Conservation (phyloP, 2,888 invertebrate genomes). For the Napeogenes inachia region DNA sequence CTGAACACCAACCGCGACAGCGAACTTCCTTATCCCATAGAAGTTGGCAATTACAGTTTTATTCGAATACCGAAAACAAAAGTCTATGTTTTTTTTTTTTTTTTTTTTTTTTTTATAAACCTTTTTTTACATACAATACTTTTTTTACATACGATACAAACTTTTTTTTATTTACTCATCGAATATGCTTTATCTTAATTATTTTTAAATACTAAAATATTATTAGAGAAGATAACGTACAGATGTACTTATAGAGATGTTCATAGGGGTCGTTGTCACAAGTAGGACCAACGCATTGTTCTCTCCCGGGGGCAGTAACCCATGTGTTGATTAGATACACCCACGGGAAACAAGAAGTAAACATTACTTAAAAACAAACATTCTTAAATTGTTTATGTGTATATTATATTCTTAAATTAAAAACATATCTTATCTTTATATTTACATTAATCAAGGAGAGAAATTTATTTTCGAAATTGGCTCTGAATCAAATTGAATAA, state of each 20-base stretch:
- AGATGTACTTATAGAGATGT: slow-evolving; percentile 31
- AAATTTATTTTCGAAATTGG: too few species aligned
- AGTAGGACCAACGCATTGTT: slow-evolving; percentile 73
- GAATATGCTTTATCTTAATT: slow-evolving; percentile 11
- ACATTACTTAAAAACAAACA: slow-evolving; percentile 40
- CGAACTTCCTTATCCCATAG: slow-evolving; percentile 49
- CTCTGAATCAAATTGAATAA: too few species aligned
- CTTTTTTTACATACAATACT: too few species aligned
- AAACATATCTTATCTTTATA: too few species aligned
- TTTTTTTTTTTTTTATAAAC: too few species aligned
- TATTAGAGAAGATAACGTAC: slow-evolving; percentile 1
- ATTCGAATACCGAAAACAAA: neutral
- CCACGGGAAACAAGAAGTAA: slow-evolving; percentile 46
- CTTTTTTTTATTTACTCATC: neutral
- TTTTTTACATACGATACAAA: too few species aligned
- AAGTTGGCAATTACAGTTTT: slow-evolving; percentile 28
- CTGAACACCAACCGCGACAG: slow-evolving; percentile 57
- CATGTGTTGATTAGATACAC: slow-evolving; percentile 71
- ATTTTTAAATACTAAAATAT: neutral
- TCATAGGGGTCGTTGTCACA: slow-evolving; percentile 39
- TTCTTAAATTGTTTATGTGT: slow-evolving; percentile 2
- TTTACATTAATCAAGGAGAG: too few species aligned
- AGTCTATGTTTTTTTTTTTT: too few species aligned
- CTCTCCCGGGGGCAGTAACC: slow-evolving; percentile 73
- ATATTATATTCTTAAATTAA: too few species aligned